Base-by-base conservation (phyloP, 2,113 vertebrate species). In the Lycaon pictus region DNA sequence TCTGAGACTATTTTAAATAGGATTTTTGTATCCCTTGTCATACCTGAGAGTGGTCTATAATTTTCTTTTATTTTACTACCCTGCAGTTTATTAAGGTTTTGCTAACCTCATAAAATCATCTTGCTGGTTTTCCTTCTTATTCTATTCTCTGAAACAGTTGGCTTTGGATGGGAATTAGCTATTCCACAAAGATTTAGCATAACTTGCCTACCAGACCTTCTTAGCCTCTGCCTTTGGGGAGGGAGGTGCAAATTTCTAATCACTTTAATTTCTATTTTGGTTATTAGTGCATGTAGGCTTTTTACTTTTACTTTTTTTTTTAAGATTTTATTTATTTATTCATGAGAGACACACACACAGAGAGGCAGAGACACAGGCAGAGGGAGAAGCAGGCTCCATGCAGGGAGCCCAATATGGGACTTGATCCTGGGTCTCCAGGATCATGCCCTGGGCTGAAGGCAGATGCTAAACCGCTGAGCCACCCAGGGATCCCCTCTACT, bases 1-100 rank as follows among this genome's bases (percentile, higher is more conserved):
- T 69, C 90, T 82, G 60, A 91, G 62, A 83, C 67, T 53, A 27
- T 87, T 77, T 90, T 85, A 85, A 93, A 43, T 82, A 76, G 37
- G 11, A 87, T 53, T 67, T 97, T 90, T 79, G 23, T 9, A 32
- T 72, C 23, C 87, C 12, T 35, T 63, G 25, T 51, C 20, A 11
- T 63, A 55, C 71, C 43, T 48, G 67, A 88, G 58, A 29, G 51
- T 51, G 29, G 37, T 43, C 27, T 71, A 11, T 74, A 74, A 60
- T 74, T 92, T 92, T 48, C 12, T 93, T 81, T 87, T 69, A 62
- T 76, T 90, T 22, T 37, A 9, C 19, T 60, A 2, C 35, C 15
- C 23, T 88, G 43, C 35, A 35, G 6, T 83, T 88, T 84, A 84
- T 86, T 84, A 92, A 84, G 51, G 55, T 72, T 81, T 62, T 43